Conservation (phyloP, 2,797 vertebrate species). For the Miichthys miiuy region DNA sequence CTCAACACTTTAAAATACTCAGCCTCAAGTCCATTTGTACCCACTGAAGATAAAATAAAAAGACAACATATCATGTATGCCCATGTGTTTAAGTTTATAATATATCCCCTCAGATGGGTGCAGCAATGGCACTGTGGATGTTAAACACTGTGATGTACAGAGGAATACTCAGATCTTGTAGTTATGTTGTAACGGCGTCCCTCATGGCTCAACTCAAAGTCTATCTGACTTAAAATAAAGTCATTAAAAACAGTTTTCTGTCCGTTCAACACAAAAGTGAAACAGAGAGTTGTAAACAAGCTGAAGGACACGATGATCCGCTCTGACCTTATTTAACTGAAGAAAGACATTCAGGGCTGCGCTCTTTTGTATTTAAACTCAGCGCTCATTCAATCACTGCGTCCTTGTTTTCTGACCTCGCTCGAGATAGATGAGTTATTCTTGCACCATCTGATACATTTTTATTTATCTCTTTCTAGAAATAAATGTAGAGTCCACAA, state of each 20-base stretch:
- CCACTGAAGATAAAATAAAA: neutral
- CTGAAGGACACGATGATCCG: neutral
- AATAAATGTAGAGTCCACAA: neutral
- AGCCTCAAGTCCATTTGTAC: neutral
- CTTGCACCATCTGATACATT: neutral
- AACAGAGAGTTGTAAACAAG: neutral
- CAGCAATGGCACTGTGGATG: neutral
- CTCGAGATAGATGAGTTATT: too few species aligned
- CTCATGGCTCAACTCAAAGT: conserved; percentile 1
- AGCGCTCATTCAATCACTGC: neutral
- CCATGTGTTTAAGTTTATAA: neutral
- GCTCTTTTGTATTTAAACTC: neutral
- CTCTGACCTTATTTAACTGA: neutral
- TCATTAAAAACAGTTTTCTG: neutral
- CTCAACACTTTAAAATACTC: neutral
- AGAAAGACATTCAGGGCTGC: neutral
- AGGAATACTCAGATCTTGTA: neutral
- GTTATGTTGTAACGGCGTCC: neutral
- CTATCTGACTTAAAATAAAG: neutral
- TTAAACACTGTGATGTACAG: conserved; percentile 21
- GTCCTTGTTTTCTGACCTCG: neutral
- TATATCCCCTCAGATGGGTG: neutral
- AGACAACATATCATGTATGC: neutral
- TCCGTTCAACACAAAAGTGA: conserved; percentile 3
- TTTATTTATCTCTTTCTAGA: neutral